Base-by-base conservation (phyloP, 2,113 vertebrate species). In the Camelus bactrianus region DNA sequence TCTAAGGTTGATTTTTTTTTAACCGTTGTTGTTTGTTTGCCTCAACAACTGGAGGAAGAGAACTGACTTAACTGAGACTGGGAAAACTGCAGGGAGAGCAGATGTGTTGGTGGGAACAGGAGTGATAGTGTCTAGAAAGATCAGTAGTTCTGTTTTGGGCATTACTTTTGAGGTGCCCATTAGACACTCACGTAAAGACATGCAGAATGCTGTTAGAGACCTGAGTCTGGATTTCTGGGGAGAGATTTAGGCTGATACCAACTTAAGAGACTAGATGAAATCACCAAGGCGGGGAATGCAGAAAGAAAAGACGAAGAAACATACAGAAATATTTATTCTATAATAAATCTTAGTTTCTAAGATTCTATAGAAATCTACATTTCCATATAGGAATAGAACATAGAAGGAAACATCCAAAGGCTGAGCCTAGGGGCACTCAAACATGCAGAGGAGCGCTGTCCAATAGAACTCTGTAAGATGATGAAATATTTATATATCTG, bases 21-120 rank as follows among this genome's bases (percentile, higher is more conserved):
- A 94, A 80, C 1, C 8, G 2, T 24, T 75, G 58, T 58, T 32
- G 3, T 69, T 54, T 38, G 54, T 96, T 82, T 87, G 38, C 32
- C 76, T 72, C 15, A 97, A 81, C 22, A 83, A 96, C 2, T 65
- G 10, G 19, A 94, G 96, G 50, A 92, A 75, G 80, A 91, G 20
- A 95, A 81, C 3, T 70, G 48, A 92, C 46, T 80, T 62, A 90
- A 87, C 15, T 60, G 13, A 69, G 10, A 48, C 26, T 52, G 30
- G 35, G 17, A 87, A 95, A 73, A 62, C 16, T 28, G 11, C 26
- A 80, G 69, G 42, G 82, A 90, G 24, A 65, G 58, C 13, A 85
- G 22, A 67, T 90, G 52, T 93, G 35, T 38, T 60, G 48, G 58
- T 97, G 81, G 64, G 58, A 80, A 19, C 93, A 6, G 35, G 32